phyloP scores from a whole-genome alignment of 2,797 vertebrate genomes.

The Mormyrus hasselquistii region DNA sequence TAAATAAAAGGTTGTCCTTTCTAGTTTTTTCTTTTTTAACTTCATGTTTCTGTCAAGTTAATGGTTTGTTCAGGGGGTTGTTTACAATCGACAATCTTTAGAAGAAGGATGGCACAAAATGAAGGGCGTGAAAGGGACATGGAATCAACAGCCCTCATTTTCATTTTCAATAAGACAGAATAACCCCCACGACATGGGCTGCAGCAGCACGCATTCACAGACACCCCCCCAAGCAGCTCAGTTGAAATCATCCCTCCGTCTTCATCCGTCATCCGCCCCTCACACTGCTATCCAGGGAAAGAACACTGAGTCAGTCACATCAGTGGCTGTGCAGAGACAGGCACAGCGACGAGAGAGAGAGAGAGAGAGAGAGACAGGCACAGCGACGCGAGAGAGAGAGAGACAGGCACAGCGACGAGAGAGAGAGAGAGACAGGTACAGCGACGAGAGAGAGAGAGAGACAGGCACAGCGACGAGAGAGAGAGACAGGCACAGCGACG shows the following conservation, averaged over 20 bases:
- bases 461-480: too few species aligned
- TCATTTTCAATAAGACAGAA: not conserved
- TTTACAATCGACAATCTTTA: constrained; percentile 14
- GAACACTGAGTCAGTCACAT: not conserved
- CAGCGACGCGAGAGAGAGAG: too few species aligned
- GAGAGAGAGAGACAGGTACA: too few species aligned
- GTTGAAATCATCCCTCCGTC: constrained; percentile 34
- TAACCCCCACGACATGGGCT: not conserved
- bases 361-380: too few species aligned
- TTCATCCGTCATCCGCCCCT: constrained; percentile 31
- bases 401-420: too few species aligned
- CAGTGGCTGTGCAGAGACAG: not conserved
- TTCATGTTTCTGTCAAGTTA: constrained; percentile 22
- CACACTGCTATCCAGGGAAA: not conserved
- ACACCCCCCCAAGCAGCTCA: constrained; percentile 24
- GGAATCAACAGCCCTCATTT: constrained; percentile 13
- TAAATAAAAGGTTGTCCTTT: constrained; percentile 57
- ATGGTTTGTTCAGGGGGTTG: constrained; percentile 17
- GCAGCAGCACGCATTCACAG: not conserved
- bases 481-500: too few species aligned
- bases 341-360: not conserved
- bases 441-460: too few species aligned
- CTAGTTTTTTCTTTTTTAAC: constrained; percentile 30
- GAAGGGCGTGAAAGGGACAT: constrained; percentile 16
- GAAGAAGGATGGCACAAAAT: constrained; percentile 16